Percentiles rank a stretch among this genome's conserved stretches.
These are phyloP conservation scores for Mythimna albipuncta DNA, from an alignment of 2,888 invertebrate genomes.

Conservation along the genomic window DNA sequence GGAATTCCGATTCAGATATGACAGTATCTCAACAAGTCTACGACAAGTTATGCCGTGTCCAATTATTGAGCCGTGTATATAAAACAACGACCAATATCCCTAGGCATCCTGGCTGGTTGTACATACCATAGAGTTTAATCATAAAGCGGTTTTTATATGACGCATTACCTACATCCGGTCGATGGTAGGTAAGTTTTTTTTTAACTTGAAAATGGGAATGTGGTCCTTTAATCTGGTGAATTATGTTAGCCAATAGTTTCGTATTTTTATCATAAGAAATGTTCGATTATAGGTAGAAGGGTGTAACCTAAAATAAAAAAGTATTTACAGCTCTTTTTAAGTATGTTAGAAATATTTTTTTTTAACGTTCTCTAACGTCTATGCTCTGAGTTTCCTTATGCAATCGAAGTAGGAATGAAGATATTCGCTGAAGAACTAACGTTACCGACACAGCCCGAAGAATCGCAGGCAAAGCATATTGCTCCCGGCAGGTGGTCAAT, in stretches of 20 bases:
- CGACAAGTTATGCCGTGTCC: constrained; percentile 17
- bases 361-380: no score
- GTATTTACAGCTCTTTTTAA: not conserved
- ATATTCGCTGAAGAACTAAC: no score
- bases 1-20: constrained; percentile 40
- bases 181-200: constrained; percentile 19
- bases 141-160: constrained; percentile 40
- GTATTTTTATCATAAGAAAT: not conserved
- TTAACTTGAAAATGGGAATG: constrained; percentile 4
- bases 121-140: constrained; percentile 50
- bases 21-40: constrained; percentile 14
- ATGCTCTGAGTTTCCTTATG: no score
- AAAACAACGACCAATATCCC: constrained; percentile 19
- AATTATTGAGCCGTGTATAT: constrained; percentile 16
- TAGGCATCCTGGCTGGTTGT: constrained; percentile 22
- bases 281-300: not conserved
- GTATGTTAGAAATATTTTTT: no score
- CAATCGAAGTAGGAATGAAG: no score
- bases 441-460: no score
- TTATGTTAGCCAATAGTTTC: not conserved
- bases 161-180: constrained; percentile 32
- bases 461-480: no score
- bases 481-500: no score
- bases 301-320: no score
- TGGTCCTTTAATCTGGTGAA: not conserved